Conservation (phyloP, 2,888 invertebrate genomes). For the Aphidoletes aphidimyza region DNA sequence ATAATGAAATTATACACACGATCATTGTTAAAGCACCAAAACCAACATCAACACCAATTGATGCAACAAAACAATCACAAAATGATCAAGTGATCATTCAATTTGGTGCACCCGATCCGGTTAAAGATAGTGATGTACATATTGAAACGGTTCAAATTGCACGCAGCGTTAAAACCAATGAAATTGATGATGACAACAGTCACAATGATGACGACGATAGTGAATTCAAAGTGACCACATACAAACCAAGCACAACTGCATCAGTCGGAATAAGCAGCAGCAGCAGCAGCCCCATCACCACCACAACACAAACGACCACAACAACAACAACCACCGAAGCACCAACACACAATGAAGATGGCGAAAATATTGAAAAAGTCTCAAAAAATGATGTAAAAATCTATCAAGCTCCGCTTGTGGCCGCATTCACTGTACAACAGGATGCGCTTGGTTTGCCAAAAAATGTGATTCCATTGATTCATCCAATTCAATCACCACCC, state of each 20-base stretch:
- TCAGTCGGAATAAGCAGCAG: no score
- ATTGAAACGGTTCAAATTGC: slow-evolving; percentile 64
- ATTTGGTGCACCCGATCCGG: slow-evolving; percentile 67
- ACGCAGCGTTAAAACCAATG: slow-evolving; percentile 65
- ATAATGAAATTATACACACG: slow-evolving; percentile 63
- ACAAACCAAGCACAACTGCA: slow-evolving; percentile 57
- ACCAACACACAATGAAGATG: slow-evolving; percentile 76
- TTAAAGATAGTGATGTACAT: slow-evolving; percentile 67
- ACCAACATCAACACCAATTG: slow-evolving; percentile 56
- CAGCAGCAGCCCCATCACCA: not conserved
- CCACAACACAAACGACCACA: slow-evolving; percentile 64
- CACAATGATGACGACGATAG: slow-evolving; percentile 61
- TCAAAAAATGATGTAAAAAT: slow-evolving; percentile 80
- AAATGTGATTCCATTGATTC: slow-evolving; percentile 79
- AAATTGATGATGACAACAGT: slow-evolving; percentile 61
- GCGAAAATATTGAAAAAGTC: slow-evolving; percentile 75
- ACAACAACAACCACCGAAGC: slow-evolving; percentile 72
- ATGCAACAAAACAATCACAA: slow-evolving; percentile 58
- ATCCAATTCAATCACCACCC: slow-evolving; percentile 65
- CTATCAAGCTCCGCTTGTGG: slow-evolving; percentile 82
- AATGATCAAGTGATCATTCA: slow-evolving; percentile 66
- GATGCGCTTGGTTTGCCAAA: slow-evolving; percentile 82
- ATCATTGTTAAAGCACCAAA: slow-evolving; percentile 62
- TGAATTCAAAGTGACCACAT: slow-evolving; percentile 61
- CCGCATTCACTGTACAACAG: slow-evolving; percentile 87